Base-by-base conservation (phyloP, 2,113 vertebrate species). In the Platichthys stellatus region DNA sequence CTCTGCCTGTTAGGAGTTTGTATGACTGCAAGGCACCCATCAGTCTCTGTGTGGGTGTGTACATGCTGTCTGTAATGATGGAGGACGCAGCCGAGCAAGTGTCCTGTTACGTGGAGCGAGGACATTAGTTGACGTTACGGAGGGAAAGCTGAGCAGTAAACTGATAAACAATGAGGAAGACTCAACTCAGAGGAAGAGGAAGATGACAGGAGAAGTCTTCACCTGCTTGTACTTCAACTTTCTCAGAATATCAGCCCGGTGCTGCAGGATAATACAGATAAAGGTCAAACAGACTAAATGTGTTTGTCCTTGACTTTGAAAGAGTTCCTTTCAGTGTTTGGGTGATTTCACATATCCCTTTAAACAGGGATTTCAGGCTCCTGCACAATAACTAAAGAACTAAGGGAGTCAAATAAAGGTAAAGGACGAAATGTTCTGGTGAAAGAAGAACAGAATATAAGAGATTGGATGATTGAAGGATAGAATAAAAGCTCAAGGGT, bases 61-160 rank as follows among this genome's bases (percentile, higher is more conserved):
- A 6, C 35, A 47, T 2, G 58, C 69, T 74, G 71, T 74, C 71
- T 51, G 3, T 80, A 78, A 75, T 47, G 31, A 54, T 38, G 8
- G 58, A 66, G 53, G 24, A 69, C 4, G 54, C 72, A 35, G 56
- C 20, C 6, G 5, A 65, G 59, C 35, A 2, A 49, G 83, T 79
- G 81, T 87, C 74, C 26, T 65, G 78, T 85, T 79, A 75, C 72
- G 4, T 58, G 38, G 3, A 31, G 31, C 31, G 31, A 59, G 21
- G 49, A 73, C 60, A 75, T 80, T 58, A 66, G 63, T 61, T 57
- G 62, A 45, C 40, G 58, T 69, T 35, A 18, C 49, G 24, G 24
- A 24, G 2, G 53, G 40, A 9, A 54, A 20, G 69, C 10, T 21
- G 20, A 61, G 72, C 58, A 15, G 64, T 84, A 75, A 82, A 85